Evolutionary conservation across 35 echinoderm and acorn worm genomes (phyloP), one percentile per base, ranked within the genome.

Genomic region (Apostichopus japonicus): DNA sequence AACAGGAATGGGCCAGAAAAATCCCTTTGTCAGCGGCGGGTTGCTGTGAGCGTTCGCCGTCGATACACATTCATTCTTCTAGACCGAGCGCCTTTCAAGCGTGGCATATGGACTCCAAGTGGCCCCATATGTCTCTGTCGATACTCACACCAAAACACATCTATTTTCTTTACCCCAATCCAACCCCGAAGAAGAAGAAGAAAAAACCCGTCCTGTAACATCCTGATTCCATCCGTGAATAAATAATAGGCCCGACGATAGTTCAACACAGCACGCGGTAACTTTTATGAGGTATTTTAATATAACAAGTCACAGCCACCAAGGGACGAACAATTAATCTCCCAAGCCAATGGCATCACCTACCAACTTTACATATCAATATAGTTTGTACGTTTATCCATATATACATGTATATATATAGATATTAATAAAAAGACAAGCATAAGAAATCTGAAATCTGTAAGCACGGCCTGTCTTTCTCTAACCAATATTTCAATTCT

Each of bases 51-150:
- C 92, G 95, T 87, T 93, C 53, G 90, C 80, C 89, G 77, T 77
- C 77, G 90, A 90, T 79, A 53, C 57, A 58, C 54, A 61, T 94
- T 70, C 87, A 77, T 94, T 92, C 87, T 79, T 62, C 92, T 65
- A 93, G 92, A 96, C 78, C 71, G 90, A 77, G 90, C 67, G 87
- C 79, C 58, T 90, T 75, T 91, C 88, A 92, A 96, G 92, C 88
- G 81, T 96, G 95, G 78, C 95, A 96, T 96, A 96, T 96, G 95
- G 95, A 96, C 88, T 63, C 53, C 55, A 84, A 83, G 78, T 73
- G 79, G 65, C 79, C 94, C 93, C 95, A 96, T 96, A 96, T 96
- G 95, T 93, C 93, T 96, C 87, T 94, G 80, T 96, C 89, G 92
- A 93, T 87, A 93, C 84, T 86, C 73, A 90, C 77, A 86, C 78